Evolutionary conservation across 2,113 vertebrate species (phyloP), one percentile per base, ranked within the genome.

Genomic region (Penelope pileata): DNA sequence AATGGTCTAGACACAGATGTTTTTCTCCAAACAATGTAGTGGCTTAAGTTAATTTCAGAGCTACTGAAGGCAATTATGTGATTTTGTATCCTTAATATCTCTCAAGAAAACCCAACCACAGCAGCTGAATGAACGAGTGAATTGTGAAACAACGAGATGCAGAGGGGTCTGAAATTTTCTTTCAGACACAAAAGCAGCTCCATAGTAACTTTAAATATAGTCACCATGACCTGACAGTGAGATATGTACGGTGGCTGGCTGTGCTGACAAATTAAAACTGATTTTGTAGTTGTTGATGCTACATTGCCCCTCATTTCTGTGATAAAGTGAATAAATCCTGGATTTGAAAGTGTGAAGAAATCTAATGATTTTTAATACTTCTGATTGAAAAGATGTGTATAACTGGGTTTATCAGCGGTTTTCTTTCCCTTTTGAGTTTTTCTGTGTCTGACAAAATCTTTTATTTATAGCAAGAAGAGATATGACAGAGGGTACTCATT

Each of bases 31-130:
- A 88, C 67, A 73, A 89, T 89, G 14, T n/a, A 78, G 84, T 79
- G 89, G 50, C 75, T 67, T 83, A 94, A 94, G 85, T 75, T 96
- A 76, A 93, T 96, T 96, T 94, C 76, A 82, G 90, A 94, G 86
- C 80, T 75, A 58, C 93, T 92, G 73, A 93, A 90, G 68, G 76
- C 83, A 91, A 90, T 86, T 95, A 81, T 4, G 6, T 16, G 56
- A 4, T 18, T 91, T 78, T 86, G 76, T 34, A 48, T 66, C 60
- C 76, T 91, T 72, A 86, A 83, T 9, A 66, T 68, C 60, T 68
- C 83, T 67, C 0, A 0, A 95, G 85, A 88, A 91, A 82, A 82
- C 36, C 72, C 32, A 18, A 45, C 79, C 29, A 24, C 0, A 2
- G 42, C 56, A 36, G 47, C 38, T 53, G 81, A 72, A 86, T 34